These are phyloP conservation scores for Sweltsa coloradensis DNA, from an alignment of 1,140 invertebrate genomes.

Conservation along the genomic window DNA sequence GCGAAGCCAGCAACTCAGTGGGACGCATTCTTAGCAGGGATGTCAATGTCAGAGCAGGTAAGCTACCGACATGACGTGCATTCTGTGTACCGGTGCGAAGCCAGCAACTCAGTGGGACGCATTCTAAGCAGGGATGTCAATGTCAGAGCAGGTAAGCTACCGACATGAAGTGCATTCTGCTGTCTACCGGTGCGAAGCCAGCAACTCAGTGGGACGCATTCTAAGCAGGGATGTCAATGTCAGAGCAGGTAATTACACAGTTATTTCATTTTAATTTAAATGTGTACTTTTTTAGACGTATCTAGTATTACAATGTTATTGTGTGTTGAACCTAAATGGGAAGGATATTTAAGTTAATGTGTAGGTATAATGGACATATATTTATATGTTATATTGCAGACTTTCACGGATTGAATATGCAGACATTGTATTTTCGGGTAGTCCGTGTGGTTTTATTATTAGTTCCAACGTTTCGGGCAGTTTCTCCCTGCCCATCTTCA, in stretches of 20 bases:
- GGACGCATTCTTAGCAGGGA: constrained; percentile 17
- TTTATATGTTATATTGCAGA: no score
- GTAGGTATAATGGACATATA: no score
- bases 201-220: constrained; percentile 25
- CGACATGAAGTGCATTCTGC: constrained; percentile 32
- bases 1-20: constrained; percentile 29
- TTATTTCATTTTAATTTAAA: no score
- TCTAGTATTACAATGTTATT: no score
- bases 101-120: constrained; percentile 27
- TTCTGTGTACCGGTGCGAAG: constrained; percentile 33
- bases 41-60: constrained; percentile 11
- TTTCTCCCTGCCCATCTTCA: no score
- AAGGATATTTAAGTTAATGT: no score
- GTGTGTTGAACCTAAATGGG: no score
- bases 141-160: constrained; percentile 21
- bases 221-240: constrained; percentile 12
- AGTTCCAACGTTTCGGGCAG: no score
- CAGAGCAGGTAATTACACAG: constrained; percentile 7
- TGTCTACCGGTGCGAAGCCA: constrained; percentile 33
- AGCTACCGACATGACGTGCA: constrained; percentile 32
- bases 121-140: constrained; percentile 13
- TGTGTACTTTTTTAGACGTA: no score
- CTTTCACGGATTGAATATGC: no score
- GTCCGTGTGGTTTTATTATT: no score
- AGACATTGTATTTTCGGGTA: no score